phyloP scores from a whole-genome alignment of 2,113 vertebrate genomes.

The Odocoileus hemionus region DNA sequence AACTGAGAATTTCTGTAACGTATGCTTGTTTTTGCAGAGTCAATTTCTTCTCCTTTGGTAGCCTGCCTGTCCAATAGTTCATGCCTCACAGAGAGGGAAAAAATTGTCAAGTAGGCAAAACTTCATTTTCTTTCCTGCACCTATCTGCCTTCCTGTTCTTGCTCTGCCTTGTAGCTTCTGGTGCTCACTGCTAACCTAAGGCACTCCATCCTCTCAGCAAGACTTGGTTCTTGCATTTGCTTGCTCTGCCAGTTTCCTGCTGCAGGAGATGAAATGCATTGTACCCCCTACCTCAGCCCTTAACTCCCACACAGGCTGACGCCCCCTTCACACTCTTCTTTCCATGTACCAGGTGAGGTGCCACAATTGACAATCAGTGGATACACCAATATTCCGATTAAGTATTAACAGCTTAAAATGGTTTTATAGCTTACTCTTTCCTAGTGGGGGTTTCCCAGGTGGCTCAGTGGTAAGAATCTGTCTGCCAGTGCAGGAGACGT shows the following conservation, averaged over 20 bases:
- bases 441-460: not conserved
- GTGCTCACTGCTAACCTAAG: not conserved
- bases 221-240: not conserved
- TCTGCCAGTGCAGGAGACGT: accelerated
- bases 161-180: not conserved
- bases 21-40: conserved; percentile 48
- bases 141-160: not conserved
- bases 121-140: not conserved
- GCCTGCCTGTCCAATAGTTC: not conserved
- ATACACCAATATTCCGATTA: not conserved
- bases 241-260: not conserved
- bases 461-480: not conserved
- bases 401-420: not conserved
- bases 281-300: accelerated
- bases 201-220: not conserved
- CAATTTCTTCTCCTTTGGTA: conserved; percentile 38
- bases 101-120: conserved; percentile 44
- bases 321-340: not conserved
- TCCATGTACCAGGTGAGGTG: not conserved
- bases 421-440: not conserved
- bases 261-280: not conserved
- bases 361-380: not conserved
- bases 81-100: not conserved
- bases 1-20: conserved; percentile 53
- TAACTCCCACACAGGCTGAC: not conserved